These are phyloP conservation scores for Scotopteryx bipunctaria DNA, from an alignment of 2,888 invertebrate species.

Conservation along the genomic window DNA sequence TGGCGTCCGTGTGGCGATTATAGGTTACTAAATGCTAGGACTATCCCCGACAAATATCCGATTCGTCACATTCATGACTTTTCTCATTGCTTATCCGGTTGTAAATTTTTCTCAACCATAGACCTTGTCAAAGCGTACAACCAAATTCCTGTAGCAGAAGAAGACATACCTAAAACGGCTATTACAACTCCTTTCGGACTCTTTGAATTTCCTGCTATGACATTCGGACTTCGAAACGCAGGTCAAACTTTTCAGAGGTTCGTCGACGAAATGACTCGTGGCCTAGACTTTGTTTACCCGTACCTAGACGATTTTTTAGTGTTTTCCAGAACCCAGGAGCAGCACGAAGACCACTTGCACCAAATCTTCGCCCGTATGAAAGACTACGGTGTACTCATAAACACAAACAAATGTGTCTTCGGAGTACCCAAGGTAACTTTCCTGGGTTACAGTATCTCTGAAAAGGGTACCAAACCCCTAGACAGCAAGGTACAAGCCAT, in stretches of 20 bases:
- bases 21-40: constrained; percentile 45
- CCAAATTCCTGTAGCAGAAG: constrained; percentile 52
- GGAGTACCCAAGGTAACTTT: constrained; percentile 16
- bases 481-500: constrained; percentile 17
- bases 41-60: constrained; percentile 49
- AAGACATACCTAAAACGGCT: constrained; percentile 53
- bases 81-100: constrained; percentile 6
- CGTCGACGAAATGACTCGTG: too few species aligned
- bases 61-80: constrained; percentile 31
- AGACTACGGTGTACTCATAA: constrained; percentile 17
- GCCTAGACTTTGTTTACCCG: constrained; percentile 23
- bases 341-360: constrained; percentile 1
- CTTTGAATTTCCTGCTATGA: constrained; percentile 55
- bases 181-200: constrained; percentile 41
- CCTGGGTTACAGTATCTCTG: constrained; percentile 28
- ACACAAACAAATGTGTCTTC: constrained; percentile 10
- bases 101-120: constrained; percentile 28
- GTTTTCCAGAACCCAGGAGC: neutral
- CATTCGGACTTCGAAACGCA: constrained; percentile 41
- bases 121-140: constrained; percentile 48
- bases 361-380: neutral
- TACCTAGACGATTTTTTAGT: constrained; percentile 7
- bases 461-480: constrained; percentile 8
- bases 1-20: constrained; percentile 59
- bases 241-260: constrained; percentile 32